Evolutionary conservation across 1,140 invertebrate genomes (phyloP).

Genomic region (Drosophila athabasca): DNA sequence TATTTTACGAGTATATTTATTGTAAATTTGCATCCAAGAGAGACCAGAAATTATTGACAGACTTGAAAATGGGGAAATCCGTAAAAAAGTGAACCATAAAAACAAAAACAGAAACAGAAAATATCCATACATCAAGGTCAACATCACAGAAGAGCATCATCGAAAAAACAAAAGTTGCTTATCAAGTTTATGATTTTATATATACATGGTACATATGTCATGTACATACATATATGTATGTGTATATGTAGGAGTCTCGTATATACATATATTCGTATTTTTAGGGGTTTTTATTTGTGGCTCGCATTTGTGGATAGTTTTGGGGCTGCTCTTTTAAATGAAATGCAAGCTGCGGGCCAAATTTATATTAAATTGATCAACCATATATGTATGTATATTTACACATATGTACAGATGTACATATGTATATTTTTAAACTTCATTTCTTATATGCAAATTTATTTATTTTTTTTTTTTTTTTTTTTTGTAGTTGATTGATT

Average conservation of each 20-base stretch:
- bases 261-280: constrained; percentile 27
- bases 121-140: constrained; percentile 52
- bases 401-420: no score
- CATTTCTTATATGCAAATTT: constrained; percentile 72
- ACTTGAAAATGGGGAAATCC: constrained; percentile 35
- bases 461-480: no score
- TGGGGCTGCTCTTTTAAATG: constrained; percentile 49
- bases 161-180: constrained; percentile 60
- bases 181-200: constrained; percentile 63
- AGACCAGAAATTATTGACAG: constrained; percentile 53
- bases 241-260: no score
- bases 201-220: background rate
- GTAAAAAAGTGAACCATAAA: constrained; percentile 19
- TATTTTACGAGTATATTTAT: constrained; percentile 22
- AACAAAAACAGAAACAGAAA: background rate
- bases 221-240: constrained; percentile 7
- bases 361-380: constrained; percentile 19
- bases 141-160: constrained; percentile 25
- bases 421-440: constrained; percentile 28
- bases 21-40: constrained; percentile 42
- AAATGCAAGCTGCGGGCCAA: constrained; percentile 33
- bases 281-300: constrained; percentile 20
- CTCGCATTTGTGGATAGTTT: constrained; percentile 19
- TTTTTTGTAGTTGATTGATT: constrained; percentile 28
- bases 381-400: background rate